These are phyloP conservation scores for Mirza zaza DNA, from an alignment of 2,113 vertebrate genomes.

Conservation along the genomic window DNA sequence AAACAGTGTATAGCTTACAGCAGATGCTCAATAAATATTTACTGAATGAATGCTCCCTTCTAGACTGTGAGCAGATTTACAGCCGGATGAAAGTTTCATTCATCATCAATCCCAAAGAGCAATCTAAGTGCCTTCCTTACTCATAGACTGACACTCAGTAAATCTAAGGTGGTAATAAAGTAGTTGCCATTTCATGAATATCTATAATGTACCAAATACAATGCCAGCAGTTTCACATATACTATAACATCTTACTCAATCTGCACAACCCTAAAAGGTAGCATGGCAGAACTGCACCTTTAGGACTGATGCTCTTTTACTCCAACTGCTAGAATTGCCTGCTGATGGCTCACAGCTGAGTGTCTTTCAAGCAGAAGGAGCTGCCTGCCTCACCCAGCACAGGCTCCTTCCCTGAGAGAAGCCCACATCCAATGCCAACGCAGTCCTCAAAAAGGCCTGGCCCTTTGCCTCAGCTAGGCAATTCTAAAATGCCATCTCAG, in stretches of 20 bases:
- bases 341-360: not conserved
- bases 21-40: not conserved
- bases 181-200: not conserved
- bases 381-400: not conserved
- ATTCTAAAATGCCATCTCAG: not conserved
- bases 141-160: not conserved
- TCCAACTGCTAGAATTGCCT: not conserved
- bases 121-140: not conserved
- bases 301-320: too few relatives aligned
- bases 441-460: not conserved
- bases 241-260: not conserved
- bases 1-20: not conserved
- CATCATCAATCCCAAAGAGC: not conserved
- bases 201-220: not conserved
- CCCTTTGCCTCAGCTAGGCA: not conserved
- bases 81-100: not conserved
- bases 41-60: not conserved
- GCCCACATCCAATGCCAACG: not conserved
- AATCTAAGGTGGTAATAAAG: not conserved
- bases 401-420: not conserved
- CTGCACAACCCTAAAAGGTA: not conserved
- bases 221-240: not conserved
- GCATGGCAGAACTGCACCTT: not conserved
- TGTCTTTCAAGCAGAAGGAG: not conserved
- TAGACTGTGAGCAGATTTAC: not conserved